Base-by-base conservation (phyloP, 2,797 vertebrate genomes). In the Columba guinea region DNA sequence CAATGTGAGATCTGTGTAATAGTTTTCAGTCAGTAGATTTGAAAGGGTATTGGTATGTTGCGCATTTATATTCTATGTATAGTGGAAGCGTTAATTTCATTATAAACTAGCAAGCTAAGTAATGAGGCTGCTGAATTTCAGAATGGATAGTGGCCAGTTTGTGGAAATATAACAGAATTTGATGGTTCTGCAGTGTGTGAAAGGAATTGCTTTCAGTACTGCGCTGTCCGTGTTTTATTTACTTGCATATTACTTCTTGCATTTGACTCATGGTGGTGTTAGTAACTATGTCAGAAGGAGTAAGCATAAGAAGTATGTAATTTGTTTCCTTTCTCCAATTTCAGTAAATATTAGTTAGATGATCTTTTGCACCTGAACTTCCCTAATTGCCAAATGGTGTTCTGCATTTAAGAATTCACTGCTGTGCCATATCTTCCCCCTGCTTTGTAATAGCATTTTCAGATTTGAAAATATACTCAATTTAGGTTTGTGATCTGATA, bases 401-500 rank as follows among this genome's bases (percentile, higher is more conserved):
- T 91, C 64, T 78, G 55, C 58, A 34, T 92, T 91, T 73, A 80
- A 94, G 87, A 92, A 79, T 68, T 94, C 67, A 28, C 49, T 89
- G 73, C 41, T 80, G 32, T 69, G 14, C 14, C 24, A 19, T 30
- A 1, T 80, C 64, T 85, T 64, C 3, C 21, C 55, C 7, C 14
- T 88, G 10, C 1, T 6, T 79, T 90, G 58, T 80, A 46, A 46
- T 46, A 77, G 58, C 62, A 46, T 94, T 87, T 59, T 94, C 37
- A 73, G 82, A 55, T 92, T 87, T 90, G 28, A 87, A 77, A 73
- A 80, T 14, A 14, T 44, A 69, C 51, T 88, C 89, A 77, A 91
- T 96, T 87, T 87, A 90, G 75, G 67, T 84, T 97, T 95, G 60
- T 93, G 74, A 93, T 95, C 76, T 87, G 77, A 78, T 93, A 94